phyloP scores from a whole-genome alignment of 2,113 vertebrate genomes.

The Paradoxurus hermaphroditus region DNA sequence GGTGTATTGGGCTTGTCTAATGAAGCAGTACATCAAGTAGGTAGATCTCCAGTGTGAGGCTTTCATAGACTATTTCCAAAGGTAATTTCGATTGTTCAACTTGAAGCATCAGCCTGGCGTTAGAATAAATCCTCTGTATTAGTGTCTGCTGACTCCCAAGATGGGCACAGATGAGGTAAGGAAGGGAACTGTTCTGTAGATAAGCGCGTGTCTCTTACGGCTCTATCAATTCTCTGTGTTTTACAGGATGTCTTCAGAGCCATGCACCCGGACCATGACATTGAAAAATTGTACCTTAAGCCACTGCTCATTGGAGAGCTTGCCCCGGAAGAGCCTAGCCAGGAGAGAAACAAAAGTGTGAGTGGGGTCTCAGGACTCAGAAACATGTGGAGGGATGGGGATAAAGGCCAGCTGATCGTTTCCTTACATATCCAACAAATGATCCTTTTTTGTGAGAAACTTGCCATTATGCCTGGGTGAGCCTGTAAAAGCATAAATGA shows the following conservation, averaged over 20 bases:
- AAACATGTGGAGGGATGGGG: not conserved
- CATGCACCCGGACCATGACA: slow-evolving; percentile 88
- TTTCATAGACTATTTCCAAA: not conserved
- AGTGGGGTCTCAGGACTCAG: slow-evolving; percentile 62
- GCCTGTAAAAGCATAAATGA: not conserved
- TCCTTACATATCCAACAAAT: not conserved
- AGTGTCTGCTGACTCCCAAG: not conserved
- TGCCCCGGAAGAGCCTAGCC: slow-evolving; percentile 88
- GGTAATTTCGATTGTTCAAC: not conserved
- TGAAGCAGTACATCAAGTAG: not conserved
- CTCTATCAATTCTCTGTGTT: not conserved
- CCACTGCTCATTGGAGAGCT: slow-evolving; percentile 92
- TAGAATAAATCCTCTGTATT: not conserved
- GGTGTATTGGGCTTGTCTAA: not conserved
- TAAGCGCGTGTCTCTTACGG: not conserved
- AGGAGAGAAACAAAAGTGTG: slow-evolving; percentile 92
- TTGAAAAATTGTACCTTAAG: slow-evolving; percentile 90
- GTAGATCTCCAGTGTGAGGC: not conserved
- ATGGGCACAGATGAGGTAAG: not conserved
- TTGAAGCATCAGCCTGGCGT: not conserved
- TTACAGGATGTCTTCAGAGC: slow-evolving; percentile 91
- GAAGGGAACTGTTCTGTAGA: not conserved
- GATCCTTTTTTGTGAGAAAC: not conserved
- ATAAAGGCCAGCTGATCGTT: not conserved
- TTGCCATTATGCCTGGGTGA: not conserved